Base-by-base conservation (phyloP, 2,888 invertebrate species). In the Apomyelois bistriatella region DNA sequence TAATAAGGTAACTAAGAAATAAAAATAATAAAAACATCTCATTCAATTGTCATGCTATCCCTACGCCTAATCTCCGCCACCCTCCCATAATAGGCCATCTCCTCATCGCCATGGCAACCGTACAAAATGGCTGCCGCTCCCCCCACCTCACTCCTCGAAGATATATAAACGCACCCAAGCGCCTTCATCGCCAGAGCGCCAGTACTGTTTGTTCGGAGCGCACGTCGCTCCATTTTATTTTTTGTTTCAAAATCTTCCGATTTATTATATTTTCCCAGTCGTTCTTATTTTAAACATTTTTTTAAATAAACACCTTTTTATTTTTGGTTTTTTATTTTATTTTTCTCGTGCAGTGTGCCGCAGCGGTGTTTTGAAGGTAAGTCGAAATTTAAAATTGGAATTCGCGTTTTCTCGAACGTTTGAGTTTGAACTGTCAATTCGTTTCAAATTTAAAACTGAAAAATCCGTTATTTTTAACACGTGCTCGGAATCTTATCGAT, bases 81-180 rank as follows among this genome's bases (percentile, higher is more conserved):
- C 88, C 87, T 85, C 79, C 78, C 78, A 79, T 90, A 90, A 90
- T 90, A 89, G 89, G 88, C 89, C 89, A 89, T 90, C 89, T 90
- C 89, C 88, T 81, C 72, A 85, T 89, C 65, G 62, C 85, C 63
- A 86, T 88, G 66, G 83, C 61, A 74, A 89, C 87, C 68, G 69
- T 67, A 65, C 83, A 89, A 90, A 85, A 89, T 89, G 89, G 89
- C 89, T 76, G 89, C 71, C 68, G 61, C 53, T 58, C 70, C 75
- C 76, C 78, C 76, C 74, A 64, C 74, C 65, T 72, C 68, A 64
- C 62, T 75, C 68, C 68, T 61, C 64, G 58, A 64, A 67, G 60
- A 74, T 88, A 87, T 90, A 88, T 68, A 90, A 85, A 67, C 75
- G 67, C 73, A 60, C 79, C 79, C 82, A 76, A 66, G 64, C 64